Base-by-base conservation (phyloP, 2,888 invertebrate genomes). In the Fissipunctia ypsillon region DNA sequence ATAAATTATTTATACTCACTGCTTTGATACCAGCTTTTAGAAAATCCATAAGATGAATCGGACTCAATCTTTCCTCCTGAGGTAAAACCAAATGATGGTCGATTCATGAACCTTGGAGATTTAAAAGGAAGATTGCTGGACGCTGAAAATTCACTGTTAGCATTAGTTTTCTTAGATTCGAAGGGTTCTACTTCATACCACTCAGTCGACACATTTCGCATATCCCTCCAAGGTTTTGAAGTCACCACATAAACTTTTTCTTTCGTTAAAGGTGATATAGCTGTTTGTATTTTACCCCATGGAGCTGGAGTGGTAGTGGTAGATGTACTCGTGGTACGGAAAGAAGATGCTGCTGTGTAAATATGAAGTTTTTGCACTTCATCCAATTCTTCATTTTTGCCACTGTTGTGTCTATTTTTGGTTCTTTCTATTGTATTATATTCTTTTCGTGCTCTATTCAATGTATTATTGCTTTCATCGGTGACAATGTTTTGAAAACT, bases 191-290 rank as follows among this genome's bases (percentile, higher is more conserved):
- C 80, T 57, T 89, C 87, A 80, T 94, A 92, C 91, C 93, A 94
- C 63, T 93, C 92, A 59, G 88, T 90, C n/a, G 93, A 87, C 52
- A 78, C 85, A 75, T 92, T 92, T 64, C 84, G 82, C 52, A 89
- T 85, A 64, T 94, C 95, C 81, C 90, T 93, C 94, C 96, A 96
- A 28, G 98, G 97, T 88, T 97, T 97, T 0, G 98, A 98, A 6
- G 98, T 98, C 0, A 98, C 98, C 1, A 98, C 98, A 86, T 98
- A 98, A 0, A 98, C 97, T 90, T 98, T 98, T 93, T 98, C 98
- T 88, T 97, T 97, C 7, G 98, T 98, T 74, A 97, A 93, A n/a
- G 98, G 97, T 19, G 98, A 97, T 89, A 98, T 97, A 28, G 98
- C 97, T 2, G 98, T 97, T 89, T 97, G 97, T 80, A 97, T 96